A percentile compares a stretch with the other conserved stretches of the same genome.
phyloP scores from a whole-genome alignment of 2,888 invertebrate species.

The Incurvaria masculella region DNA sequence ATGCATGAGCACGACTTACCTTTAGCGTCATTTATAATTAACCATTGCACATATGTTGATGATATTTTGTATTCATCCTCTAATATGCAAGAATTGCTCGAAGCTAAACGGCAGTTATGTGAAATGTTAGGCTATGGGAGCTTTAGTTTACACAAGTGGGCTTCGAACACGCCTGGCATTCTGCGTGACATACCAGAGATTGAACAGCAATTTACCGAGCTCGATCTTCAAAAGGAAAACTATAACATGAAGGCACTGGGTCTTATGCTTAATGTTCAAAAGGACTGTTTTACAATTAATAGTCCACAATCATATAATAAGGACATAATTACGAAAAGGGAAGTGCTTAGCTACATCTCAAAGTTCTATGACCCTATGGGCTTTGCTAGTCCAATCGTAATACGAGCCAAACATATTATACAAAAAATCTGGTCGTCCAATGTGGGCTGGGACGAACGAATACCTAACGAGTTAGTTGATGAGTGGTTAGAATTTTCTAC shows the following conservation, averaged over 20 bases:
- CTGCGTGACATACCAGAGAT: background rate
- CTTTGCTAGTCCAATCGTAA: slow-evolving; percentile 9
- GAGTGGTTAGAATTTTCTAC: slow-evolving; percentile 8
- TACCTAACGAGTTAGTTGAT: slow-evolving; percentile 4
- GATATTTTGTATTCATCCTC: slow-evolving; percentile 7
- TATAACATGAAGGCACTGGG: background rate
- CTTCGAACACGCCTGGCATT: background rate
- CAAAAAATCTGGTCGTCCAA: slow-evolving; percentile 10
- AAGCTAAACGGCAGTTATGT: background rate
- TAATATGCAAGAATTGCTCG: background rate
- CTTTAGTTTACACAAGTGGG: slow-evolving; percentile 1
- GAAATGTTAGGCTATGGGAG: background rate
- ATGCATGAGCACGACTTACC: slow-evolving; percentile 5
- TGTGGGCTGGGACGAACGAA: slow-evolving; percentile 9
- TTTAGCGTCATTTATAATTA: slow-evolving; percentile 6
- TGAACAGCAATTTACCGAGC: background rate
- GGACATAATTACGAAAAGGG: slow-evolving; percentile 8
- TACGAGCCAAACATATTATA: slow-evolving; percentile 10
- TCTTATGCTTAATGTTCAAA: background rate
- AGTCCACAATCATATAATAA: too few relatives aligned
- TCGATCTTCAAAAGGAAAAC: background rate
- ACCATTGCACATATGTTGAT: slow-evolving; percentile 10
- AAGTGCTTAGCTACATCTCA: slow-evolving; percentile 11
- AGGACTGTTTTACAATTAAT: background rate
- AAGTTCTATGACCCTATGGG: slow-evolving; percentile 16